Base-by-base conservation (phyloP, 2,888 invertebrate species). In the Pterostichus niger region DNA sequence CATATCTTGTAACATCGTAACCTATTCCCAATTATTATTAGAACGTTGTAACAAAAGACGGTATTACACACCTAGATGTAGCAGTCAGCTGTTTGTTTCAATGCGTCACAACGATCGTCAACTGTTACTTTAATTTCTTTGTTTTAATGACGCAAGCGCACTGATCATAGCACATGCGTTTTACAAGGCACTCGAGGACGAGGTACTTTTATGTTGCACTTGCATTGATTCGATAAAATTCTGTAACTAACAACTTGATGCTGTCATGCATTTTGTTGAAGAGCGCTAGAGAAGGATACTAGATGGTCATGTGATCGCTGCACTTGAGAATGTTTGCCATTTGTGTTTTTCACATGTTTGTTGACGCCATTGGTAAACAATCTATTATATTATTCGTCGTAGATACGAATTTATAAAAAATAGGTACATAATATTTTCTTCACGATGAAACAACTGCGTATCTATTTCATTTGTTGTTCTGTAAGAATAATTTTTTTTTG, bases 61-160 rank as follows among this genome's bases (percentile, higher is more conserved):
- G 6, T 11, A 33, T 54, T 52, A 54, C 52, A 52, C 56, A 76
- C 76, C 76, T 77, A 76, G 44, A 54, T 40, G 76, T 13, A 31
- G 40, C 73, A 59, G 33, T 59, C 59, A 77, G 77, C 77, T 77
- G 76, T 76, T 59, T 24, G 31, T 11, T 54, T 24, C 15, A 52
- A 15, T 54, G 54, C 76, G 76, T 76, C 76, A 76, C 33, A 33
- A 59, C 59, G 59, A 24, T 40, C 59, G 17, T 31, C 59, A 77
- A 77, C 49, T 77, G 56, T 59, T 40, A 35, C 4, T 35, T 78
- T 15, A 59, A 59, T 79, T 64, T 79, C 64, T 64, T 56, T 59
- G 56, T 59, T 59, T 31, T 56, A 40, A 44, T 77, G 77, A 77
- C 59, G 77, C 59, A 56, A 77, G 59, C 59, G 35, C 59, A 64